phyloP scores from a whole-genome alignment of 2,888 invertebrate genomes.

The Rhagonycha lutea region DNA sequence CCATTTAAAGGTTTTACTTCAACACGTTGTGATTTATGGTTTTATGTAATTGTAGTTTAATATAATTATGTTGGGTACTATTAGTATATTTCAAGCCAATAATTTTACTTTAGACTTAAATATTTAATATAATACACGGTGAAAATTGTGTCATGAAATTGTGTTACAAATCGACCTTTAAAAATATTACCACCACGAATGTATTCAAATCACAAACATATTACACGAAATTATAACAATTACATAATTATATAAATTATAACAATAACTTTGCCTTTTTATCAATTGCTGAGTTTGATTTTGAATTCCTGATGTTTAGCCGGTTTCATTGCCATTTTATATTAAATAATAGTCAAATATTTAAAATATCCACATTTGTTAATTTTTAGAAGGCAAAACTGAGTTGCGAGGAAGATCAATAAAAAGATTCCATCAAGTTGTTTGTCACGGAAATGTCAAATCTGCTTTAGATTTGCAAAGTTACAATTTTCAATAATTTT shows the following conservation, averaged over 20 bases:
- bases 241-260: too few relatives aligned
- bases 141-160: background rate
- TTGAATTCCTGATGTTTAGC: too few relatives aligned
- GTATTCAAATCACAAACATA: background rate
- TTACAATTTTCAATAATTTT: background rate
- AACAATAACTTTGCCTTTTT: background rate
- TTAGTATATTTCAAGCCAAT: background rate
- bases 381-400: background rate
- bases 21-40: background rate
- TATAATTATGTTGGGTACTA: background rate
- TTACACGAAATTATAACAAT: too few relatives aligned
- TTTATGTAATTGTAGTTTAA: background rate
- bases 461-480: background rate
- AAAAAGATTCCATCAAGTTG: background rate
- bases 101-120: background rate
- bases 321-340: background rate
- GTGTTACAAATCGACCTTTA: background rate
- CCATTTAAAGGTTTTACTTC: background rate
- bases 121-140: background rate
- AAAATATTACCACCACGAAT: background rate
- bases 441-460: background rate
- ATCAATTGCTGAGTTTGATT: background rate
- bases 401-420: too few relatives aligned
- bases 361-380: background rate
- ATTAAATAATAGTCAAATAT: background rate